Evolutionary conservation across 2,113 vertebrate species (phyloP).

Genomic region (Myrmecobius fasciatus): DNA sequence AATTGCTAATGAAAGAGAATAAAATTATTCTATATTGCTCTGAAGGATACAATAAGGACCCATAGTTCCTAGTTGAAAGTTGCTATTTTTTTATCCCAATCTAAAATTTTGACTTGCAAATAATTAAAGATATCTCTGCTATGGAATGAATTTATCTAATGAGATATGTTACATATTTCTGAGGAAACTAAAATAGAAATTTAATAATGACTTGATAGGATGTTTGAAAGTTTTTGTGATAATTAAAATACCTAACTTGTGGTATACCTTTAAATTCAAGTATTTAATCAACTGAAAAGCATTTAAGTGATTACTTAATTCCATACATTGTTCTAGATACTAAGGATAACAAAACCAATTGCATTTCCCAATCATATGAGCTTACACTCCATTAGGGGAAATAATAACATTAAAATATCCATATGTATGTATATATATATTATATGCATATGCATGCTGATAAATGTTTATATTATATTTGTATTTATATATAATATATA

Average conservation of each 20-base stretch:
- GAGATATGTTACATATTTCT: not conserved
- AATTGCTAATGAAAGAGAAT: not conserved
- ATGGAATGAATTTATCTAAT: not conserved
- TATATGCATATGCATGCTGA: too few species aligned
- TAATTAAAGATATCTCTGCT: not conserved
- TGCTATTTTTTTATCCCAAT: not conserved
- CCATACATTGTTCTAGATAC: not conserved
- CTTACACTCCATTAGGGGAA: not conserved
- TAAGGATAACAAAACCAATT: not conserved
- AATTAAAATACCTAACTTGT: not conserved
- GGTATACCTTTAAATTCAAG: not conserved
- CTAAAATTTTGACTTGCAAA: not conserved
- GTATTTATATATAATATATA: not conserved
- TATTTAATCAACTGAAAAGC: not conserved
- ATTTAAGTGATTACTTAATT: not conserved
- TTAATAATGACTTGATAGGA: not conserved
- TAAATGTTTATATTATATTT: not conserved
- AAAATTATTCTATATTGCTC: not conserved
- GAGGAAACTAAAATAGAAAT: not conserved
- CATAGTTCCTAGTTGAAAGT: not conserved
- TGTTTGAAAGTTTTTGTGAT: not conserved
- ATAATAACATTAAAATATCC: not conserved
- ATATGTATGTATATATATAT: not conserved
- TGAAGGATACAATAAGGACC: not conserved
- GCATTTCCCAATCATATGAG: not conserved